Percentiles rank a stretch among this genome's conserved stretches.
Conservation (phyloP, 2,888 invertebrate genomes). For the Nymphalis c-album region DNA sequence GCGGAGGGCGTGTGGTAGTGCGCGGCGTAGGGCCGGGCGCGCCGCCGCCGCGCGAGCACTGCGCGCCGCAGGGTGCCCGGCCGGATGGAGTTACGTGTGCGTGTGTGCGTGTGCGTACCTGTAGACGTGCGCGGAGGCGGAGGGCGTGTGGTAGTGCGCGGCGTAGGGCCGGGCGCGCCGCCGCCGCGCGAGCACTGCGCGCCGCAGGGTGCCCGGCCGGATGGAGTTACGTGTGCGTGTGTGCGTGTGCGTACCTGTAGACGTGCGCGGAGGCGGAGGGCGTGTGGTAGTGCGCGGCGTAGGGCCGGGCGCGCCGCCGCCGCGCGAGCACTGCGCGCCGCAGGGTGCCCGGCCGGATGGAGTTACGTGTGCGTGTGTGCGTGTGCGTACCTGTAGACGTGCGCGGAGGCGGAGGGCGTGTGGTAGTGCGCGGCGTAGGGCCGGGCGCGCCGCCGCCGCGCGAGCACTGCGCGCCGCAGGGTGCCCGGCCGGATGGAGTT, state of each 20-base stretch:
- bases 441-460: slow-evolving; percentile 76
- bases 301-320: slow-evolving; percentile 70
- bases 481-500: slow-evolving; percentile 88
- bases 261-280: slow-evolving; percentile 62
- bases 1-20: slow-evolving; percentile 62
- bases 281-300: slow-evolving; percentile 66
- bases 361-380: slow-evolving; percentile 84
- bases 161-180: slow-evolving; percentile 66
- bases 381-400: slow-evolving; percentile 55
- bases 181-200: slow-evolving; percentile 84
- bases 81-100: slow-evolving; percentile 85
- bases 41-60: slow-evolving; percentile 82
- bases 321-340: slow-evolving; percentile 85
- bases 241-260: slow-evolving; percentile 53
- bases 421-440: slow-evolving; percentile 66
- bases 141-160: slow-evolving; percentile 63
- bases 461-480: slow-evolving; percentile 85
- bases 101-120: slow-evolving; percentile 65
- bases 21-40: slow-evolving; percentile 60
- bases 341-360: slow-evolving; percentile 88
- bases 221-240: slow-evolving; percentile 85
- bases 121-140: slow-evolving; percentile 61
- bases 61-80: slow-evolving; percentile 89
- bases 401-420: slow-evolving; percentile 60
- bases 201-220: slow-evolving; percentile 88